These are phyloP conservation scores for Mirounga angustirostris DNA, from an alignment of 2,113 vertebrate genomes.

Conservation along the genomic window DNA sequence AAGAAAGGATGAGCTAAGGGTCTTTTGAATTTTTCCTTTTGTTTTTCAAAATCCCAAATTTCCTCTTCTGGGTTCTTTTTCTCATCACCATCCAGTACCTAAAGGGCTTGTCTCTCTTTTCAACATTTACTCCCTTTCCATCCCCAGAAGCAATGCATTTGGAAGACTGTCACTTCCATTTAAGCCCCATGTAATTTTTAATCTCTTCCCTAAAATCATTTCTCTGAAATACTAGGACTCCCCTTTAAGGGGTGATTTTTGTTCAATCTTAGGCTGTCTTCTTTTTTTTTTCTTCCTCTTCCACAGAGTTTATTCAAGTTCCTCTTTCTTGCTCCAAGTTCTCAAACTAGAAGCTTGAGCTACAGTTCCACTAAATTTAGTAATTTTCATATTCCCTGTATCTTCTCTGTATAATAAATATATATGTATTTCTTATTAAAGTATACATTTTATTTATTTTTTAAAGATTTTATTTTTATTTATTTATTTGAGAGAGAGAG, in stretches of 20 bases:
- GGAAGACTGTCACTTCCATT: background rate
- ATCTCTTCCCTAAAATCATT: background rate
- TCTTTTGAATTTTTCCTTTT: background rate
- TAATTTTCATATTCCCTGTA: background rate
- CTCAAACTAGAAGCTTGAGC: background rate
- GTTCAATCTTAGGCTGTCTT: background rate
- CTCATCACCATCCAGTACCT: background rate
- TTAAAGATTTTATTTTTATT: background rate
- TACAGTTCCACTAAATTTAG: background rate
- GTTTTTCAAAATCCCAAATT: background rate
- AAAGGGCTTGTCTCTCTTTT: background rate
- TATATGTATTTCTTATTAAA: background rate
- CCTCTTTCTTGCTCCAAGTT: background rate
- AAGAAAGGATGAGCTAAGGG: background rate
- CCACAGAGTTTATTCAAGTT: background rate
- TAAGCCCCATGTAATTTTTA: background rate
- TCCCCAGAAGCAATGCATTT: background rate
- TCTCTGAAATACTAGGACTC: background rate
- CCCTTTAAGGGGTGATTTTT: background rate
- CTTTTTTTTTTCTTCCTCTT: background rate
- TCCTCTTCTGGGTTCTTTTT: background rate
- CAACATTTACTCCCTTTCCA: background rate
- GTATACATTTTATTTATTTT: background rate
- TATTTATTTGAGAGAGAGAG: background rate
- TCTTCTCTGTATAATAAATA: background rate